phyloP scores from a whole-genome alignment of 2,888 invertebrate species.

The Tiphia femorata region DNA sequence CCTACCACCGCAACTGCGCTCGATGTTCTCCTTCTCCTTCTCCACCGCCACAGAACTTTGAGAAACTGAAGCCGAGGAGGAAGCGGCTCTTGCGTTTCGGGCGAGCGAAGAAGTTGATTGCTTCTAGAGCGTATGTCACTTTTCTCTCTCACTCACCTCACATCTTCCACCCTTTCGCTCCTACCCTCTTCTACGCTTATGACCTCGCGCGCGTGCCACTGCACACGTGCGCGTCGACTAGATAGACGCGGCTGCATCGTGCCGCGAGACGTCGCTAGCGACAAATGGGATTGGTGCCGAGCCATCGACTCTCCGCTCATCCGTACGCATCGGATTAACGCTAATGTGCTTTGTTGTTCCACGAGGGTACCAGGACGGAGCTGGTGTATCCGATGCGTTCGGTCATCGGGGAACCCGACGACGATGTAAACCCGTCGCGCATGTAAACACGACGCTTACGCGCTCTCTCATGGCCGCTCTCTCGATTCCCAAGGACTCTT shows the following conservation, averaged over 20 bases:
- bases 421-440: background rate
- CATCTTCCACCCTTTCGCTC: background rate
- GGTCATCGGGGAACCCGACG: background rate
- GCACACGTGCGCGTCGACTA: background rate
- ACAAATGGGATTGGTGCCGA: conserved; percentile 50
- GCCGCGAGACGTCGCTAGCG: conserved; percentile 37
- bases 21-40: conserved; percentile 33
- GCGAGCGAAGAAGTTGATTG: conserved; percentile 34
- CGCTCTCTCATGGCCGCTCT: background rate
- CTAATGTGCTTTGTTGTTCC: conserved; percentile 47
- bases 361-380: background rate
- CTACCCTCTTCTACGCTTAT: background rate
- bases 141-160: no score
- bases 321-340: conserved; percentile 50
- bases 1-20: conserved; percentile 19
- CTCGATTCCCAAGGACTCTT: background rate
- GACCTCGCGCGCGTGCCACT: background rate
- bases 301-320: conserved; percentile 46
- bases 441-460: background rate
- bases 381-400: background rate
- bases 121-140: no score
- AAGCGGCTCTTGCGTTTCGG: background rate
- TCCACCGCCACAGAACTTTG: conserved; percentile 34
- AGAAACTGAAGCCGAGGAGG: conserved; percentile 26
- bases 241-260: background rate